phyloP scores from a whole-genome alignment of 2,113 vertebrate genomes.

The Rissa tridactyla region DNA sequence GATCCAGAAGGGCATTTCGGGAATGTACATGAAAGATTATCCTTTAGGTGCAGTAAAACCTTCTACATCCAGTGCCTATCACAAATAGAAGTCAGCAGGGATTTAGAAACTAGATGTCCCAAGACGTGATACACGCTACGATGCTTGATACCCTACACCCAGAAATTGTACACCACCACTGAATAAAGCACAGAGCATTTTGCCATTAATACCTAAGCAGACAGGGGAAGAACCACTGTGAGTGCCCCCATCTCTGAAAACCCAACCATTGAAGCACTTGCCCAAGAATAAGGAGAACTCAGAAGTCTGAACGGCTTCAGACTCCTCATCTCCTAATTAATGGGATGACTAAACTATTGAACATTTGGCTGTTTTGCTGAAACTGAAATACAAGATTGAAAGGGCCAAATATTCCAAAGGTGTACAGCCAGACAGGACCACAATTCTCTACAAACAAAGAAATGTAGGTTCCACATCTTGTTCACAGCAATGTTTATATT shows the following conservation, averaged over 20 bases:
- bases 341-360: not conserved
- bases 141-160: not conserved
- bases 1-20: not conserved
- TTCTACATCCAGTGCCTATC: not conserved
- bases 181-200: not conserved
- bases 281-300: not conserved
- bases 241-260: not conserved
- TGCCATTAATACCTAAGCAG: not conserved
- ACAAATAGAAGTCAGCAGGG: not conserved
- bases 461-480: not conserved
- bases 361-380: not conserved
- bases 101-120: not conserved
- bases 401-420: not conserved
- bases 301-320: not conserved
- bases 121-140: fast-evolving
- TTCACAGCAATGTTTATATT: not conserved
- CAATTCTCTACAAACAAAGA: not conserved
- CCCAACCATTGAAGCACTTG: not conserved
- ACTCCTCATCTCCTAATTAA: not conserved
- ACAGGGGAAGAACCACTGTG: not conserved
- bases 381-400: not conserved
- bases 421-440: not conserved
- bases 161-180: not conserved
- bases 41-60: not conserved
- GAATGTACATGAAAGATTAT: not conserved